phyloP scores from a whole-genome alignment of 2,113 vertebrate species.

The Beaufortia kweichowensis region DNA sequence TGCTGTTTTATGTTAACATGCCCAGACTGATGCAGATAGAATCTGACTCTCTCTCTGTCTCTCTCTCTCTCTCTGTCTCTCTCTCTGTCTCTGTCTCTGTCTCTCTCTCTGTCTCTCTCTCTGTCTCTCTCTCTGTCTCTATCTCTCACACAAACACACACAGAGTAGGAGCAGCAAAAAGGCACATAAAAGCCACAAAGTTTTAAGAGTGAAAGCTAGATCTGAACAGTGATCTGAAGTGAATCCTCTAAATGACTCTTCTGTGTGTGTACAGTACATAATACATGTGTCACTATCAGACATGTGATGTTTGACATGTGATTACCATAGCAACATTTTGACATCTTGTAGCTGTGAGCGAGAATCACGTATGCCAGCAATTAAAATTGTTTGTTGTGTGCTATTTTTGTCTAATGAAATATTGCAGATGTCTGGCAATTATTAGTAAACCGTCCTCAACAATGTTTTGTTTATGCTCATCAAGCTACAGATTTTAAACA shows the following conservation, averaged over 20 bases:
- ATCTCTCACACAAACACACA: not conserved
- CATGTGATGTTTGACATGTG: too few species aligned
- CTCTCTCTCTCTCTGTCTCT: not conserved
- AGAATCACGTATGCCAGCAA: not conserved
- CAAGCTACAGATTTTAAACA: too few species aligned
- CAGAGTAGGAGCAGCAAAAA: not conserved
- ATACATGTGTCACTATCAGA: too few species aligned
- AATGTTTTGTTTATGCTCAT: too few species aligned
- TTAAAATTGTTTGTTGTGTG: not conserved
- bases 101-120: not conserved
- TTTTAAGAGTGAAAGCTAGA: not conserved
- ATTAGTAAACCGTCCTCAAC: too few species aligned
- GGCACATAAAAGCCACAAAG: not conserved
- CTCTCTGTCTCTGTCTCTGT: not conserved
- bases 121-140: too few species aligned
- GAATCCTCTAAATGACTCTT: not conserved
- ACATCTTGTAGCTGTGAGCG: not conserved
- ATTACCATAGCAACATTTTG: not conserved
- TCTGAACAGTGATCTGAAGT: not conserved
- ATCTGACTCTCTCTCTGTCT: constrained; percentile 16
- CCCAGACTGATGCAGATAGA: constrained; percentile 19
- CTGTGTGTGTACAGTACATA: not conserved
- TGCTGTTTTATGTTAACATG: constrained; percentile 34
- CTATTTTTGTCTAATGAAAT: not conserved
- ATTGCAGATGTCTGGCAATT: not conserved